Evolutionary conservation across 2,888 invertebrate genomes (phyloP).

Genomic region (Coremacera marginata): DNA sequence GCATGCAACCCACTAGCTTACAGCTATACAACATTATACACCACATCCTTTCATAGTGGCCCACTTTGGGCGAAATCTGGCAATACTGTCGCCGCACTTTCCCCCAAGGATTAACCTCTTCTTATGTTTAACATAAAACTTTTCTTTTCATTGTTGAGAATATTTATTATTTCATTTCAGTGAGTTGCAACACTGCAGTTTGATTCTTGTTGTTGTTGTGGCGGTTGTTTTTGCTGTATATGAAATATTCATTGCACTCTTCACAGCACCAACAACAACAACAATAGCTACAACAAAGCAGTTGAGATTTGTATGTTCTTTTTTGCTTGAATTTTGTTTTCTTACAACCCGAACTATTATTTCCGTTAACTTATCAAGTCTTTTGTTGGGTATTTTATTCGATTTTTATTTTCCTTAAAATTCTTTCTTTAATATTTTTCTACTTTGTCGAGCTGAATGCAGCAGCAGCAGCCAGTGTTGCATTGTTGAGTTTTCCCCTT

Average conservation of each 20-base stretch:
- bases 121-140: slow-evolving; percentile 43
- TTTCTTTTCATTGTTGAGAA: slow-evolving; percentile 32
- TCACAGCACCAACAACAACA: background rate
- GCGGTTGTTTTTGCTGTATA: background rate
- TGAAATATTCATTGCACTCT: background rate
- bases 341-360: background rate
- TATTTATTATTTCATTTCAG: slow-evolving; percentile 34
- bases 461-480: slow-evolving; percentile 4
- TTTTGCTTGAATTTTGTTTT: background rate
- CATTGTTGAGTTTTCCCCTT: slow-evolving; percentile 7
- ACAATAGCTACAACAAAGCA: background rate
- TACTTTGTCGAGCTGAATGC: slow-evolving; percentile 12
- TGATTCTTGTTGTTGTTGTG: slow-evolving; percentile 6
- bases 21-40: slow-evolving; percentile 45
- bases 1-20: slow-evolving; percentile 31
- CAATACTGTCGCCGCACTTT: slow-evolving; percentile 3
- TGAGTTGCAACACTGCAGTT: slow-evolving; percentile 1
- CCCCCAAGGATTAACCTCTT: slow-evolving; percentile 44
- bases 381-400: slow-evolving; percentile 23
- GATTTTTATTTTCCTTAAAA: slow-evolving; percentile 19
- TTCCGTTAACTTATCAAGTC: slow-evolving; percentile 16
- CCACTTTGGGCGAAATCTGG: background rate
- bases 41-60: background rate
- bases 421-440: slow-evolving; percentile 23
- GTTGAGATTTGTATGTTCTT: background rate